These are phyloP conservation scores for Chaetorhynchus papuensis DNA, from an alignment of 2,113 vertebrate genomes.

Conservation along the genomic window DNA sequence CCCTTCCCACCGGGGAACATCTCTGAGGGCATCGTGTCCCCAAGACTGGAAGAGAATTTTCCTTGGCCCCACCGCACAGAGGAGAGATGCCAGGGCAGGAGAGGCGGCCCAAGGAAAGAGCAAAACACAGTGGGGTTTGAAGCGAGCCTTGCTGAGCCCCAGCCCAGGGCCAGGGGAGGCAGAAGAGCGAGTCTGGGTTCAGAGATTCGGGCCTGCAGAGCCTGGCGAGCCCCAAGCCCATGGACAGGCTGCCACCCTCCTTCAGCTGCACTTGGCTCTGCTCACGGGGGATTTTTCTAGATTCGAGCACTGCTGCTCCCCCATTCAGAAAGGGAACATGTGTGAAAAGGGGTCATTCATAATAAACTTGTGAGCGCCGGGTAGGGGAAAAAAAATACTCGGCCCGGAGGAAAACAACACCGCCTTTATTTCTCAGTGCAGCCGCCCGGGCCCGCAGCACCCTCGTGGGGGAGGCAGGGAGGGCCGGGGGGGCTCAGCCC, in stretches of 20 bases:
- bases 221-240: background rate
- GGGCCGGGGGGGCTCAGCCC: background rate
- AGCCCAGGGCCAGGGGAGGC: background rate
- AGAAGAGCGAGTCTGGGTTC: background rate
- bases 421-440: background rate
- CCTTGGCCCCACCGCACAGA: background rate
- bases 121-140: background rate
- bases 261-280: background rate
- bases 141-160: background rate
- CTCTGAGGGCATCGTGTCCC: background rate
- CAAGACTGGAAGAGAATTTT: background rate
- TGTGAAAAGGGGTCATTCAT: background rate
- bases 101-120: background rate
- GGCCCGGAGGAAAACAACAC: background rate
- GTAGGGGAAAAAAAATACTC: background rate
- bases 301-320: background rate
- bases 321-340: background rate
- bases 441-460: background rate
- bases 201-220: background rate
- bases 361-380: background rate
- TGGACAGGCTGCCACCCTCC: background rate
- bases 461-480: background rate
- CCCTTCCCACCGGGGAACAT: fast-evolving
- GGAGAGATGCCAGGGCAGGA: background rate
- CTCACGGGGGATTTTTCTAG: background rate